Evolutionary conservation across 2,888 invertebrate genomes (phyloP), one percentile per base, ranked within the genome.

Genomic region (Leptarthrus brevirostris): DNA sequence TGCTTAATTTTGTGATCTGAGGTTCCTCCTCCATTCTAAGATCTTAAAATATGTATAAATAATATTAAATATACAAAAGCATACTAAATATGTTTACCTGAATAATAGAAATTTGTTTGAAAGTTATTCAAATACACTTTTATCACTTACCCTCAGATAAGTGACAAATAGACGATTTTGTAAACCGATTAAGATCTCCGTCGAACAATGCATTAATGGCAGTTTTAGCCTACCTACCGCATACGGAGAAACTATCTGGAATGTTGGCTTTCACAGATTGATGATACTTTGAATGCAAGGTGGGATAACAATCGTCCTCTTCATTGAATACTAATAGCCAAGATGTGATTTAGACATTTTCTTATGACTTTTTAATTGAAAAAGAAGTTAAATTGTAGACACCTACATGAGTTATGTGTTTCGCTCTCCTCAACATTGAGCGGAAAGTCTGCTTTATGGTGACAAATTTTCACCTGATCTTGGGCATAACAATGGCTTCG

Each of bases 311-410:
- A 61, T 61, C 61, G 16, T 20, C 47, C 22, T 36, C 26, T 14
- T 20, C 40, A 61, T 36, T 61, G 61, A 36, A 61, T 61, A 61
- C 61, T 61, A 61, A 61, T 61, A 16, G 10, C 36, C 10, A 18
- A 40, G 20, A 61, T 40, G 34, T 22, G 61, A 61, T 61, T 61
- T 61, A 40, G 61, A 40, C 61, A 61, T 40, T 61, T 61, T 61
- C 22, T 22, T 61, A 61, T 40, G 61, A 18, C 61, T 40, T 61
- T 61, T 61, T 61, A 61, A 61, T 61, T 61, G 40, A 40, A 40
- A 61, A 61, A 61, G 40, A 40, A 61, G 20, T 40, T 61, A 61
- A 61, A 61, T 61, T 61, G 61, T 14, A 61, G 61, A 40, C 61
- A 61, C 22, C 40, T 61, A 61, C 61, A 61, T 61, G 61, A 61